A percentile compares a stretch with the other conserved stretches of the same genome.
Conservation (phyloP, 2,797 vertebrate species). For the Sebastolobus alascanus region DNA sequence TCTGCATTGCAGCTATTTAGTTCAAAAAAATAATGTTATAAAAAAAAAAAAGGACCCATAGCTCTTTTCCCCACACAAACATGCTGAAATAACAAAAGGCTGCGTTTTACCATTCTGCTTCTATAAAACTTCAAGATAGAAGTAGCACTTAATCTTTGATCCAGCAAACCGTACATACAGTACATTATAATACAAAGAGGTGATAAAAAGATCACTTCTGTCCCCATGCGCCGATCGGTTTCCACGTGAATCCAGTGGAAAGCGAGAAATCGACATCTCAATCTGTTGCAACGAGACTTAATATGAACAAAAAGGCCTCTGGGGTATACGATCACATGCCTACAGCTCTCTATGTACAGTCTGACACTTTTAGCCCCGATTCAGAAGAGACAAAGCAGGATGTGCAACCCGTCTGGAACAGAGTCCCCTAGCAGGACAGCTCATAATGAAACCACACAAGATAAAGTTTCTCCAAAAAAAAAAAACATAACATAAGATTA, state of each 20-base stretch:
- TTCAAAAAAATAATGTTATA: conserved; percentile 43
- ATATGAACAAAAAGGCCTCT: conserved; percentile 80
- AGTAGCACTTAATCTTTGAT: conserved; percentile 76
- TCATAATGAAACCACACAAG: background rate
- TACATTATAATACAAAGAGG: conserved; percentile 61
- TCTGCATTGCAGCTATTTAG: conserved; percentile 67
- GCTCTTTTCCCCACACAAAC: conserved; percentile 46
- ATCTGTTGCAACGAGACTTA: conserved; percentile 50
- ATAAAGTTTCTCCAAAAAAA: background rate
- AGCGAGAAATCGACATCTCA: conserved; percentile 46
- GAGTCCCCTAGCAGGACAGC: conserved; percentile 49
- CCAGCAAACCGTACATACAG: conserved; percentile 61
- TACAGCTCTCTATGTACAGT: conserved; percentile 63
- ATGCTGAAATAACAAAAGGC: conserved; percentile 72
- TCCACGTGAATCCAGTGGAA: conserved; percentile 35
- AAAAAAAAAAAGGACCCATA: conserved; percentile 38
- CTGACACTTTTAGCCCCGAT: conserved; percentile 44
- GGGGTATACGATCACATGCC: conserved; percentile 76
- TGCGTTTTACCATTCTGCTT: conserved; percentile 67
- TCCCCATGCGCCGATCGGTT: conserved; percentile 52
- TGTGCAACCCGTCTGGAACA: conserved; percentile 60
- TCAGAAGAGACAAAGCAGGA: conserved; percentile 57
- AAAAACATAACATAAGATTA: background rate
- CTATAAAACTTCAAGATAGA: conserved; percentile 66
- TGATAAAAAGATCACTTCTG: conserved; percentile 51